Evolutionary conservation across 1,140 invertebrate genomes (phyloP).

Genomic region (Acromyrmex echinatior): DNA sequence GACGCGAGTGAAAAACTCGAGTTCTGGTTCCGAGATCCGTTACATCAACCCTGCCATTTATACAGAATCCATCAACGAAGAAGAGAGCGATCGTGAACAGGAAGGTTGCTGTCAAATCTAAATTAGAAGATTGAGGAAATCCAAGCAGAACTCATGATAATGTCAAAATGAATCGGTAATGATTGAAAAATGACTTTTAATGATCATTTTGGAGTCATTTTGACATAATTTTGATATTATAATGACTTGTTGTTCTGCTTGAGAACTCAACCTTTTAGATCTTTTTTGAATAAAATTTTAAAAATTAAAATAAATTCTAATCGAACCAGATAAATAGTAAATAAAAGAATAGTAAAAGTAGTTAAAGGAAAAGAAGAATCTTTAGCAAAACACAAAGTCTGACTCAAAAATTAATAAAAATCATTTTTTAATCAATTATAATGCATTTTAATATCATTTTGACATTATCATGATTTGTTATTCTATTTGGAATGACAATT

Average conservation of each 20-base stretch:
- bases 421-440: too few relatives aligned
- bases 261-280: not conserved
- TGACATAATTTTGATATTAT: too few relatives aligned
- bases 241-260: too few relatives aligned
- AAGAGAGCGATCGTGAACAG: conserved; percentile 14
- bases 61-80: conserved; percentile 59
- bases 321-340: not conserved
- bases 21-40: conserved; percentile 69
- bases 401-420: too few relatives aligned
- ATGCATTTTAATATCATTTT: too few relatives aligned
- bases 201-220: too few relatives aligned
- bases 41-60: conserved; percentile 78
- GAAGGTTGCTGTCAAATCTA: conserved; percentile 19
- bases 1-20: conserved; percentile 29
- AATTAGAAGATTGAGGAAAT: conserved; percentile 1
- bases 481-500: not conserved
- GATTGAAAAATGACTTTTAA: too few relatives aligned
- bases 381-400: too few relatives aligned
- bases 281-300: not conserved
- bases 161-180: too few relatives aligned
- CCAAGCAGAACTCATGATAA: too few relatives aligned
- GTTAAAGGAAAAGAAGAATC: not conserved
- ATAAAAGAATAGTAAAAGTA: not conserved
- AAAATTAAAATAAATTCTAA: not conserved
- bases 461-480: too few relatives aligned